phyloP scores from a whole-genome alignment of 2,113 vertebrate genomes.

The Stegostoma tigrinum region DNA sequence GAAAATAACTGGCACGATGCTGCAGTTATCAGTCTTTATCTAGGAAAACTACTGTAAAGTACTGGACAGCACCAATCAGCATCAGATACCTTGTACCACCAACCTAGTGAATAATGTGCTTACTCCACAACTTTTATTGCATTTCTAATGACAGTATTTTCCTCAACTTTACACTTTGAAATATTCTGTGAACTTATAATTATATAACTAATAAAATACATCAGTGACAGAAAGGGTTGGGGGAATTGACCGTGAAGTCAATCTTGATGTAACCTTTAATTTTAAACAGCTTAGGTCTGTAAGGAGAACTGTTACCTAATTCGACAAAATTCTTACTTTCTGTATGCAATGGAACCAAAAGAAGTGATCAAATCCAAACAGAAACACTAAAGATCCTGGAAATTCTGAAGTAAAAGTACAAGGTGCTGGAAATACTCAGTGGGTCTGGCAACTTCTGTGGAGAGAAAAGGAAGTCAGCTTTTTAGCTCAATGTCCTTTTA shows the following conservation, averaged over 20 bases:
- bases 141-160: neutral
- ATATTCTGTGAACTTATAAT: neutral
- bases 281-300: too few relatives aligned
- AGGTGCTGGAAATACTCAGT: too few relatives aligned
- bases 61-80: neutral
- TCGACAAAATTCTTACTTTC: neutral
- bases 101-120: neutral
- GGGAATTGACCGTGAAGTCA: neutral
- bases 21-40: neutral
- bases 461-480: neutral
- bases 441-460: neutral
- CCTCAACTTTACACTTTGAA: neutral
- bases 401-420: too few relatives aligned
- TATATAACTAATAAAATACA: neutral
- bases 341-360: neutral
- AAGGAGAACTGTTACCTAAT: neutral
- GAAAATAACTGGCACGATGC: neutral
- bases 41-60: neutral
- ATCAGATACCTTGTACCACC: neutral
- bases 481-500: neutral
- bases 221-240: neutral
- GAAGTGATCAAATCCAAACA: too few relatives aligned
- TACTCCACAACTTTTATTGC: neutral
- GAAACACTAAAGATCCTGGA: too few relatives aligned
- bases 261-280: neutral